A percentile compares a stretch with the other conserved stretches of the same genome.
phyloP scores from a whole-genome alignment of 2,888 invertebrate species.

The Heliconius erato region DNA sequence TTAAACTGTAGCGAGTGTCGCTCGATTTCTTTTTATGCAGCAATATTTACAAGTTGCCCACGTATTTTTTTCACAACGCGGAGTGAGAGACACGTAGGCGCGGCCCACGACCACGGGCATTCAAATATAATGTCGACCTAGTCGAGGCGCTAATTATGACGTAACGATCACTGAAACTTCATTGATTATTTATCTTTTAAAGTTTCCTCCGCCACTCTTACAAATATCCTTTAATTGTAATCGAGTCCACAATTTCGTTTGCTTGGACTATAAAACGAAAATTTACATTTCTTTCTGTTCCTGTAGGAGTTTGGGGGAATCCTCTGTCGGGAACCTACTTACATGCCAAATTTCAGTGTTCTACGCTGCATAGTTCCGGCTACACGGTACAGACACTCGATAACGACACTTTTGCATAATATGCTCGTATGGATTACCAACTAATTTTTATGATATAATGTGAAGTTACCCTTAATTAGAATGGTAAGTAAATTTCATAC shows the following conservation, averaged over 20 bases:
- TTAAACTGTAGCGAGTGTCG: not conserved
- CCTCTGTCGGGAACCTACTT: too few species aligned
- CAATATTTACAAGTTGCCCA: slow-evolving; percentile 71
- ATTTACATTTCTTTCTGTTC: too few species aligned
- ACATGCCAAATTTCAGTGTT: too few species aligned
- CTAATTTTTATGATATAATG: too few species aligned
- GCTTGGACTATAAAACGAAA: not conserved
- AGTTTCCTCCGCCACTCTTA: not conserved
- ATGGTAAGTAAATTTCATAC: too few species aligned
- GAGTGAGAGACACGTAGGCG: slow-evolving; percentile 68
- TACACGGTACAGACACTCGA: too few species aligned
- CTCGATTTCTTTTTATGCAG: not conserved
- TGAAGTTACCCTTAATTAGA: too few species aligned
- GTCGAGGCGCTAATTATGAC: slow-evolving; percentile 67
- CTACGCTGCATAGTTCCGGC: too few species aligned
- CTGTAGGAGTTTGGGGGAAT: too few species aligned
- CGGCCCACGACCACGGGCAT: slow-evolving; percentile 69
- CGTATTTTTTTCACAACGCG: slow-evolving; percentile 70
- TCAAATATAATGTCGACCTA: slow-evolving; percentile 68
- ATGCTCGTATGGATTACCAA: too few species aligned
- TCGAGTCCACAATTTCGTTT: too few species aligned
- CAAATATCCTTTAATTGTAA: not conserved
- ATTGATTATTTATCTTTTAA: slow-evolving; percentile 2
- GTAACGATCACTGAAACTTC: slow-evolving; percentile 36
- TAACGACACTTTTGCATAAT: too few species aligned